Percentiles rank a stretch among this genome's conserved stretches.
These are phyloP conservation scores for Dendrophyllia cribrosa DNA, from an alignment of 64 coral and sea anemone genomes.

Conservation along the genomic window DNA sequence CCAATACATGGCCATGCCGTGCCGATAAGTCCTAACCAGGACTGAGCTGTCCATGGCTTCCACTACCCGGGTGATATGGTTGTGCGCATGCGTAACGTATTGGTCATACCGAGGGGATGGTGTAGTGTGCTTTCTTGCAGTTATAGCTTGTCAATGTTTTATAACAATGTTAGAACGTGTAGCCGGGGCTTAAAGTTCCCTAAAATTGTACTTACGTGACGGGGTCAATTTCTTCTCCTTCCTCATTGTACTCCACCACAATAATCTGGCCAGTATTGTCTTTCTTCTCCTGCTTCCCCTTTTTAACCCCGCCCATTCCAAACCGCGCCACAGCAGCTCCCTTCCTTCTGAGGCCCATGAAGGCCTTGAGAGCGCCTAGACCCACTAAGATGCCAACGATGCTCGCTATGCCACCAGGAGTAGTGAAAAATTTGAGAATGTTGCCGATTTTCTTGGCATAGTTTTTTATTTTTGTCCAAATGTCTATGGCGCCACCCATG, in stretches of 20 bases:
- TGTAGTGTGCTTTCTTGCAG: too few relatives aligned
- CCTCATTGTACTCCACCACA: constrained; percentile 84
- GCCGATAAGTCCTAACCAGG: too few relatives aligned
- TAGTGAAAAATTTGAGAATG: constrained; percentile 30
- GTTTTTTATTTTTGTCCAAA: constrained; percentile 72
- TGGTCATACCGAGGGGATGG: too few relatives aligned
- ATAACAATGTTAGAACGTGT: too few relatives aligned
- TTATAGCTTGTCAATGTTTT: too few relatives aligned
- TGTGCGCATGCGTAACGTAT: too few relatives aligned
- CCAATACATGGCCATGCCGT: too few relatives aligned
- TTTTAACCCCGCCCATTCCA: constrained; percentile 69
- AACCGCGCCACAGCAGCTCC: constrained; percentile 64
- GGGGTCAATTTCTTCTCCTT: constrained; percentile 79
- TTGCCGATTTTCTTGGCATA: constrained; percentile 33
- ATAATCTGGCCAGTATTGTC: constrained; percentile 75
- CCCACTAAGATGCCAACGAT: constrained; percentile 19
- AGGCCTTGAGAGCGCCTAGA: constrained; percentile 63
- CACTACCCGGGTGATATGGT: too few relatives aligned
- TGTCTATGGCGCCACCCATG: constrained; percentile 34
- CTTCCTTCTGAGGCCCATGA: constrained; percentile 39
- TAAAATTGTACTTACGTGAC: constrained; percentile 77
- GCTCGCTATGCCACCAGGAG: background rate
- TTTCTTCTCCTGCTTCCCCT: constrained; percentile 23
- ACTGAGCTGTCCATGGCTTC: too few relatives aligned
- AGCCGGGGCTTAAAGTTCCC: background rate